These are phyloP conservation scores for Pristionchus pacificus DNA, from an alignment of 1,140 invertebrate species.

Conservation along the genomic window DNA sequence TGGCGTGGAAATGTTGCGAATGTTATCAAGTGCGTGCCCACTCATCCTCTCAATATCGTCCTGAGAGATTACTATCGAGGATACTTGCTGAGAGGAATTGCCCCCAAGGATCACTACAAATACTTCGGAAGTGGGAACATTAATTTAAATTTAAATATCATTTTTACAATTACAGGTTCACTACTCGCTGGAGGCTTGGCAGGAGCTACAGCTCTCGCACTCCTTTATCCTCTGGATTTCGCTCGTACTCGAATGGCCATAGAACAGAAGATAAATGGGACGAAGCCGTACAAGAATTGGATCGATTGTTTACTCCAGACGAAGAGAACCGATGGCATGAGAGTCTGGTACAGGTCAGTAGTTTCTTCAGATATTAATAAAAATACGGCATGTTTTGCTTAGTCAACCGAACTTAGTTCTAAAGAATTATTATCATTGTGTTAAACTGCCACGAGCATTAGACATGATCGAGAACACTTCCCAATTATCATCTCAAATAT, in stretches of 20 bases:
- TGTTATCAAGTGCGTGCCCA: constrained; percentile 52
- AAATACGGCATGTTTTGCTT: no score
- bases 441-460: neutral
- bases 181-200: constrained; percentile 53
- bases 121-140: neutral
- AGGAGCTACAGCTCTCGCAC: constrained; percentile 50
- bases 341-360: constrained; percentile 49
- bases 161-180: constrained; percentile 43
- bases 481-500: no score
- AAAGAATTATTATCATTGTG: no score
- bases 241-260: constrained; percentile 56
- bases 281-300: constrained; percentile 51
- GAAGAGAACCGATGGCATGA: constrained; percentile 47
- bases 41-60: constrained; percentile 53
- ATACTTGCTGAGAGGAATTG: constrained; percentile 66
- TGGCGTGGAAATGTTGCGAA: constrained; percentile 54
- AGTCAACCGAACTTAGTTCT: no score
- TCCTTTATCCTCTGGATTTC: constrained; percentile 58
- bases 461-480: no score
- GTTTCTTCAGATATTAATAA: no score
- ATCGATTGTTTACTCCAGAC: constrained; percentile 52
- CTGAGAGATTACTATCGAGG: constrained; percentile 46
- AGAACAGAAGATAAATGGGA: constrained; percentile 42
- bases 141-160: neutral
- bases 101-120: constrained; percentile 71